Conservation (phyloP, 2,797 vertebrate species). For the Lagorchestes hirsutus region DNA sequence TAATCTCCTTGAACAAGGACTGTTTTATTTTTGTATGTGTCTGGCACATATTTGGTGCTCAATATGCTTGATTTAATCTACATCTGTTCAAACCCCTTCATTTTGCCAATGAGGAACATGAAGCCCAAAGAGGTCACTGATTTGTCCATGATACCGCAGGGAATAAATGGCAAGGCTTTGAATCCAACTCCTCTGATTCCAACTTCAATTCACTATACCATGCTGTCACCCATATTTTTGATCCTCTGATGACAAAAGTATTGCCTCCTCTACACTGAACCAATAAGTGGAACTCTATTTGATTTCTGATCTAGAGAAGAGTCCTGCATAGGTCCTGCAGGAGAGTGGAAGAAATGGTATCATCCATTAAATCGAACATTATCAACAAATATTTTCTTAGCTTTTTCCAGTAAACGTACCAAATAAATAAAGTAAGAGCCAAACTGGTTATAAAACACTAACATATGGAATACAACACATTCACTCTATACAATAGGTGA, state of each 20-base stretch:
- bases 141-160: not conserved
- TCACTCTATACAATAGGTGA: not conserved
- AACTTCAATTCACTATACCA: not conserved
- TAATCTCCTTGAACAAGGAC: too few species aligned
- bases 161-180: not conserved
- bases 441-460: not conserved
- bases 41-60: too few species aligned
- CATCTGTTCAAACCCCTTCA: too few species aligned
- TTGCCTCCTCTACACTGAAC: not conserved
- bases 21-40: too few species aligned
- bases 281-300: not conserved
- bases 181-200: not conserved
- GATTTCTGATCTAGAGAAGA: not conserved
- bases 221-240: not conserved
- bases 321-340: not conserved
- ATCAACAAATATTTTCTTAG: not conserved
- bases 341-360: not conserved
- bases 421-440: not conserved
- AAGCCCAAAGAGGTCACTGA: too few species aligned
- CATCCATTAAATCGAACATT: accelerated
- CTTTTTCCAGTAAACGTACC: not conserved
- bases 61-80: too few species aligned
- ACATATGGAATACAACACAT: not conserved
- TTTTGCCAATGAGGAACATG: too few species aligned
- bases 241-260: not conserved